Evolutionary conservation across 2,797 vertebrate species (phyloP).

Genomic region (Nasua narica): DNA sequence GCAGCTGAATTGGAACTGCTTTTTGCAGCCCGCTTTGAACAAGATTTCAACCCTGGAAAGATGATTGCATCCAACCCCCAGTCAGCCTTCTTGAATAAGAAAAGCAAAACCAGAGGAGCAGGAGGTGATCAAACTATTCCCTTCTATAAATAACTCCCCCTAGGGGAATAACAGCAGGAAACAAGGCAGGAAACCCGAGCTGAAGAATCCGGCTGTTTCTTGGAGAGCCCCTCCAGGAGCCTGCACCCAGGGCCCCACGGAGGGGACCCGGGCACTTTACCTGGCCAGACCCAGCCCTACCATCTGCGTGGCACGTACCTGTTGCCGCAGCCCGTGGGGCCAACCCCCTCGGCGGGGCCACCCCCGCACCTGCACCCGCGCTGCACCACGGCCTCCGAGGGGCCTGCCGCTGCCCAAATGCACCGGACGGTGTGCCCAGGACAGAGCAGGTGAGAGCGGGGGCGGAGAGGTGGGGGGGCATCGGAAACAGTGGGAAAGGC

Average conservation of each 20-base stretch:
- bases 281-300: neutral
- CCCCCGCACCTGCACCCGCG: neutral
- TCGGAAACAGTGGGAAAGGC: neutral
- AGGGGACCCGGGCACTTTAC: neutral
- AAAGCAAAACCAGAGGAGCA: neutral
- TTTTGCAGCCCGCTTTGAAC: fast-evolving
- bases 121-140: neutral
- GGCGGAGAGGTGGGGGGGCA: neutral
- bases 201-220: neutral
- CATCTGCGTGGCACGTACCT: neutral
- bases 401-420: neutral
- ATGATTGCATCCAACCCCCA: neutral
- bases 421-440: neutral
- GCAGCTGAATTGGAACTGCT: neutral
- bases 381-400: neutral
- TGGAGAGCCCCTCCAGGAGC: neutral
- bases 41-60: neutral
- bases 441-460: neutral
- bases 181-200: neutral
- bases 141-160: conserved; percentile 39
- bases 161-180: neutral
- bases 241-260: neutral
- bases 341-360: neutral
- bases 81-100: neutral
- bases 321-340: too few relatives aligned